Percentiles rank a stretch among this genome's conserved stretches.
Conservation (phyloP, 2,888 invertebrate species). For the Xestia sexstrigata region DNA sequence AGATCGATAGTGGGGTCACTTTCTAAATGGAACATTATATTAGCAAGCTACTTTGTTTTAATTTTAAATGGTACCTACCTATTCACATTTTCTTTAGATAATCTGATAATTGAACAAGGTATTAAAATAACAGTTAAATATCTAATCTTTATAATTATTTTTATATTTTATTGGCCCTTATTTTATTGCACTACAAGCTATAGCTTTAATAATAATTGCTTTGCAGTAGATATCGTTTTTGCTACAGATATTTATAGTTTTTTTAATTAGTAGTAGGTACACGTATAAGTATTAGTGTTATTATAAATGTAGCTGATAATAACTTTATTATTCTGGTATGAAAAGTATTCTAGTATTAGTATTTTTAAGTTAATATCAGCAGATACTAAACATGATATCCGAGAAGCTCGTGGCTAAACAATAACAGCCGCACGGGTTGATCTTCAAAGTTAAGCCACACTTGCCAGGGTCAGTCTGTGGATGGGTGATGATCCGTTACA, state of each 20-base stretch:
- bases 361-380: background rate
- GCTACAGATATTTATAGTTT: constrained; percentile 1
- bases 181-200: constrained; percentile 28
- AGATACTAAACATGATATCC: background rate
- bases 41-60: background rate
- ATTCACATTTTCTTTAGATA: background rate
- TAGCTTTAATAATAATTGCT: constrained; percentile 22
- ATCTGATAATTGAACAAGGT: background rate
- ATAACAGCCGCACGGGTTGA: background rate
- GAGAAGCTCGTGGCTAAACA: background rate
- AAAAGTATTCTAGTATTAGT: no score
- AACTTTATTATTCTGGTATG: background rate
- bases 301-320: constrained; percentile 5
- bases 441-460: background rate
- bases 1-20: background rate
- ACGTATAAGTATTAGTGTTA: background rate
- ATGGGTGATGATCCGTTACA: background rate
- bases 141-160: constrained; percentile 17
- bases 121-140: constrained; percentile 2
- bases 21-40: background rate
- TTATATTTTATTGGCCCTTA: constrained; percentile 29
- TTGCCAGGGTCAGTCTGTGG: background rate
- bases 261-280: constrained; percentile 12
- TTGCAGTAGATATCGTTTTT: constrained; percentile 15
- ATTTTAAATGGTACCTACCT: background rate